Percentiles rank a stretch among this genome's conserved stretches.
phyloP scores from a whole-genome alignment of 1,140 invertebrate genomes.

The Zeugodacus cucurbitae region DNA sequence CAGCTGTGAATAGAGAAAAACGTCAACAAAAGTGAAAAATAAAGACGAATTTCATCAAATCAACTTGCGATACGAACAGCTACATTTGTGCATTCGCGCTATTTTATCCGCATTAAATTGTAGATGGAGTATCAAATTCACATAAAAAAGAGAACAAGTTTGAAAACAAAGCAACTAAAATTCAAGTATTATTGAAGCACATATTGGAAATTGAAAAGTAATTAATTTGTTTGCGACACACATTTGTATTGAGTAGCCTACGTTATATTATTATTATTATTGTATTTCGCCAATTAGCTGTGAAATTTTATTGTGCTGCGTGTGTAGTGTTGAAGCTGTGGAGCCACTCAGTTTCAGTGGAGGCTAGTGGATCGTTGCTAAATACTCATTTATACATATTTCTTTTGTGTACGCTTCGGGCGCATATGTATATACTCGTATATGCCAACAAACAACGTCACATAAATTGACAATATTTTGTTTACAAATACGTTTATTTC shows the following conservation, averaged over 20 bases:
- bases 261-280: neutral
- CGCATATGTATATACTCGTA: neutral
- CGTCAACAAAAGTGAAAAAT: slow-evolving; percentile 5
- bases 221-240: neutral
- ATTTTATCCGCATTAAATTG: neutral
- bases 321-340: neutral
- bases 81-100: neutral
- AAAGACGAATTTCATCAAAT: neutral
- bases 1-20: slow-evolving; percentile 12
- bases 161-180: neutral
- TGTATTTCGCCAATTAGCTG: neutral
- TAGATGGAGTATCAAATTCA: neutral
- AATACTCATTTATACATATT: neutral
- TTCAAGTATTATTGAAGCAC: neutral
- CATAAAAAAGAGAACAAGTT: neutral
- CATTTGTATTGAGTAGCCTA: neutral
- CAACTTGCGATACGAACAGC: neutral
- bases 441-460: neutral
- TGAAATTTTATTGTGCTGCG: neutral
- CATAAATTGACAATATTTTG: neutral
- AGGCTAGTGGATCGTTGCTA: neutral
- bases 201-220: neutral
- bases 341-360: neutral
- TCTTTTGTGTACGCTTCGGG: neutral
- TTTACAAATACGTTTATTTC: neutral